Base-by-base conservation (phyloP, 2,797 vertebrate genomes). In the Pygocentrus nattereri region DNA sequence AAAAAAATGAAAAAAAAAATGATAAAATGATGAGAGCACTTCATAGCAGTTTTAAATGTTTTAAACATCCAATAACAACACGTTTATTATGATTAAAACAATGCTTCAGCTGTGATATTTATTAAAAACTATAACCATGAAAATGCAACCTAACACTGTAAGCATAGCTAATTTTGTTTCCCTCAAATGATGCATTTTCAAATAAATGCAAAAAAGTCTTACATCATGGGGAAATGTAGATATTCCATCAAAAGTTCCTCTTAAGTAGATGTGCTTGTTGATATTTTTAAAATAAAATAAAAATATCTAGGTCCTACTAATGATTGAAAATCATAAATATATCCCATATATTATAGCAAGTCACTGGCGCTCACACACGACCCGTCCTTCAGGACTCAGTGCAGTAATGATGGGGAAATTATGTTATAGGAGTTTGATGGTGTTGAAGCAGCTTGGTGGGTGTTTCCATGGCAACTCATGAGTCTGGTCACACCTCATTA, bases 401-500 rank as follows among this genome's bases (percentile, higher is more conserved):
- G 70, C 64, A 70, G 52, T 79, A 74, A 34, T 56, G 54, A 67
- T 10, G 52, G 21, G 62, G 69, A 82, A 59, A 81, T 83, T 16
- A 86, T 86, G 76, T 82, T 87, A 82, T 69, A 79, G 80, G 78
- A 82, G 78, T 81, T 74, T 80, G 76, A 86, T 83, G 62, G 78
- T 56, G 18, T 78, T 80, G 70, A 81, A 81, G 81, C 72, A 72
- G 82, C 83, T 84, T 87, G 64, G 79, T 82, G 79, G 88, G 86
- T 75, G 89, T 93, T 88, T 86, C 93, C 91, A 92, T 93, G 91
- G 92, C 44, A 93, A 94, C 92, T 30, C 86, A 82, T 75, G 89
- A 83, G 91, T 90, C 91, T 88, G 85, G 93, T 93, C 92, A 93
- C 91, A 91, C 91, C 92, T 94, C 91, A 93, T 94, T 93, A 93